These are phyloP conservation scores for Petrocephalus microphthalmus DNA, from an alignment of 2,113 vertebrate species.

Conservation along the genomic window DNA sequence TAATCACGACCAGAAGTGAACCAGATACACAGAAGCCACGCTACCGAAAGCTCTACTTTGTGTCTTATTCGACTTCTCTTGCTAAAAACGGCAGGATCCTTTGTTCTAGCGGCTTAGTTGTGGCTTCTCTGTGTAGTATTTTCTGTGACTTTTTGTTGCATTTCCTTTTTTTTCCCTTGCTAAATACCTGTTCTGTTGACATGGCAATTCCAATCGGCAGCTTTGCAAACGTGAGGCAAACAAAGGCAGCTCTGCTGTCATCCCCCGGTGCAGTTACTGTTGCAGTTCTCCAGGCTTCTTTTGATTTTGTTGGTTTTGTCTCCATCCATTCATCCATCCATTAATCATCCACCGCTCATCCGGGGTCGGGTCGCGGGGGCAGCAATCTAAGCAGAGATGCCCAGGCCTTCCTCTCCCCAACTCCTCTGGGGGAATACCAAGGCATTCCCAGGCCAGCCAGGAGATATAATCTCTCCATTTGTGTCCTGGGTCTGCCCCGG, in stretches of 20 bases:
- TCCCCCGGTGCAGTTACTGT: neutral
- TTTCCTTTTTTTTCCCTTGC: neutral
- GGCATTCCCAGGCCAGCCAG: too few relatives aligned
- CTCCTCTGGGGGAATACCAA: too few relatives aligned
- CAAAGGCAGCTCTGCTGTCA: too few relatives aligned
- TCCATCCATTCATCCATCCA: neutral
- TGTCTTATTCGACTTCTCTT: neutral
- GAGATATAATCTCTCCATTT: too few relatives aligned
- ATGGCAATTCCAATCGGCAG: neutral
- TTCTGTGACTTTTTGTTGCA: neutral
- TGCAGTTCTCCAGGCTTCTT: neutral
- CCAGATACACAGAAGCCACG: neutral
- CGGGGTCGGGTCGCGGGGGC: neutral
- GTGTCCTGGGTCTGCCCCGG: neutral
- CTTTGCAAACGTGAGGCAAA: too few relatives aligned
- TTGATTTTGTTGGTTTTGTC: neutral
- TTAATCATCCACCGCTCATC: neutral
- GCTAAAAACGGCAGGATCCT: neutral
- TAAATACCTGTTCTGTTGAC: neutral
- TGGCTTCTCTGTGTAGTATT: neutral
- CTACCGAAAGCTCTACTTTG: neutral
- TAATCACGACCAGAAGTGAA: constrained; percentile 35
- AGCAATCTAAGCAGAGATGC: neutral
- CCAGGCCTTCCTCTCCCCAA: too few relatives aligned
- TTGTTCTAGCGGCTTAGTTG: neutral